Evolutionary conservation across 1,140 invertebrate species (phyloP), one percentile per base, ranked within the genome.

Genomic region (Diorhabda sublineata): DNA sequence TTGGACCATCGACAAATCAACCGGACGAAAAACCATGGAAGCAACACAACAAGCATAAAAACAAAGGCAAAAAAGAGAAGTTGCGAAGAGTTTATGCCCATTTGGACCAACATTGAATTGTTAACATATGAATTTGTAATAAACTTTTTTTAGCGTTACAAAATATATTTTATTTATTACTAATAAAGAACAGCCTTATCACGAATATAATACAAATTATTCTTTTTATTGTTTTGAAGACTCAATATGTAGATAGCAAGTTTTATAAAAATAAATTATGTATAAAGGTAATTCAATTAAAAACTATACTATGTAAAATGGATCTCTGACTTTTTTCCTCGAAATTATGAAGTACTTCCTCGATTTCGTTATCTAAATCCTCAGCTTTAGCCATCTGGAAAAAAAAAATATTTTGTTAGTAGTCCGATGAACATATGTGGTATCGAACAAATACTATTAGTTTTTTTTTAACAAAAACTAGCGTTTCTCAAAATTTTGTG

Each of bases 311-410:
- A 81, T 99, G 97, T 62, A 99, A 84, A 76, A 99, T 90, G 64
- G 92, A 87, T 77, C 95, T 85, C 73, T 94, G 88, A 77, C 91
- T 91, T 81, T 95, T 94, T 47, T 89, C 86, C 84, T 99, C 97
- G 85, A 98, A 98, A 74, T 98, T 94, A 78, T 97, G 94, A 47
- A 99, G 84, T 66, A 99, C 84, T 85, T 98, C 95, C 83, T 99
- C 97, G 77, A 99, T 97, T 79, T 99, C 97, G 86, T 99, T 97
- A 78, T 99, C 98, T 71, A 99, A 84, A 82, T 99, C 97, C 61
- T 95, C 92, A 75, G 92, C 93, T 80, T 92, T 89, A 5, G 92
- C 87, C 81, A 99, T 85, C 93, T 96, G 82, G 11, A 86, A 88
- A 71, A 75, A n/a, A 43, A 76, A 77, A 74, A 52, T 43, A 4